Base-by-base conservation (phyloP, 2,797 vertebrate species). In the Enteromius unitaeniatus region DNA sequence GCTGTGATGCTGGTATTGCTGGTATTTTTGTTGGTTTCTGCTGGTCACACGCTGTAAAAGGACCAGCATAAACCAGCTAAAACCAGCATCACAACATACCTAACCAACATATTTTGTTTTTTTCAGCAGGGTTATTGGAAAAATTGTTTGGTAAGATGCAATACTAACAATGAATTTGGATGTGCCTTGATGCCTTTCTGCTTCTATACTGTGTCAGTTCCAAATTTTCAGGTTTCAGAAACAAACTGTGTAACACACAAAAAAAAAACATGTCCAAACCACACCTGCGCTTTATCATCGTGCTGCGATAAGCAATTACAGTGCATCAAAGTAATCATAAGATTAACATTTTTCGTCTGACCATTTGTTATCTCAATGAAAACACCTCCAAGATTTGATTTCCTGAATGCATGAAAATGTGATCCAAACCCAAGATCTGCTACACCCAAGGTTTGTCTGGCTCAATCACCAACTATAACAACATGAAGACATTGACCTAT, bases 351-450 rank as follows among this genome's bases (percentile, higher is more conserved):
- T 65, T 65, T 19, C 28, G 31, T 64, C 19, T 28, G 23, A 60
- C 58, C 11, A 6, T 14, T 78, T 9, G 19, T 74, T 45, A 37
- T 49, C 28, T 65, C 15, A 23, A 10, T 40, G 6, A 53, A 75
- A 49, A 67, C 47, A 40, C 77, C 79, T 60, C 23, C 8, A 34
- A 47, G n/a, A 58, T 72, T 64, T 64, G 6, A 74, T 84, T 65
- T 53, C 19, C 45, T 58, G 8, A 60, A 40, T 40, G 65, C 49
- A 28, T 45, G 23, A 53, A 68, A 53, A 77, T 3, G 1, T 60
- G 68, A 62, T 80, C 17, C n/a, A 23, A 14, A 23, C 13, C 2
- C 19, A 47, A 76, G 62, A 77, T 55, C 28, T 42, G 23, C 67
- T 51, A 37, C 7, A 42, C 6, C 23, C 7, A 21, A 31, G 26